Percentiles rank a stretch among this genome's conserved stretches.
Conservation (phyloP, 1,140 invertebrate species). For the Pseudomyrmex dendroicus region DNA sequence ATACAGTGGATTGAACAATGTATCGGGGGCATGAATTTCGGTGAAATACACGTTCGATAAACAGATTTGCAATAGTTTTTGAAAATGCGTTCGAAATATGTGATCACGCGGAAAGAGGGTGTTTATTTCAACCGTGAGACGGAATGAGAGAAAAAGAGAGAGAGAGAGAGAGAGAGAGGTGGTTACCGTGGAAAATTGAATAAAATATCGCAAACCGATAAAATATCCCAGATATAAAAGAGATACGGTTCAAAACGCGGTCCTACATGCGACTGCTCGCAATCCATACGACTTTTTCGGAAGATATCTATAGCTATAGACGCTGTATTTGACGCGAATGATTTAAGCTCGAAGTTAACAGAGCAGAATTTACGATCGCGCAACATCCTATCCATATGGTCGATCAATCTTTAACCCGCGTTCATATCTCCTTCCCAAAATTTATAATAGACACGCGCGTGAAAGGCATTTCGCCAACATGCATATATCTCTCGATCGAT, state of each 20-base stretch:
- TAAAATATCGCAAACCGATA: slow-evolving; percentile 49
- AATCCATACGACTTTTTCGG: slow-evolving; percentile 45
- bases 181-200: slow-evolving; percentile 24
- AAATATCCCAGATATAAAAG: slow-evolving; percentile 41
- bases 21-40: background rate
- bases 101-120: background rate
- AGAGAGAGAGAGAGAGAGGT: background rate
- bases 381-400: slow-evolving; percentile 59
- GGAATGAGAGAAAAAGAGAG: too few species aligned
- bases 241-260: background rate
- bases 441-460: slow-evolving; percentile 41
- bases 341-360: slow-evolving; percentile 58
- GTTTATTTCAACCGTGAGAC: slow-evolving; percentile 14
- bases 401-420: slow-evolving; percentile 53
- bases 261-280: slow-evolving; percentile 43
- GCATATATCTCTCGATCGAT: slow-evolving; percentile 28
- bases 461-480: background rate
- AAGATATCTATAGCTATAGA: background rate
- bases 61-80: background rate
- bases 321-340: slow-evolving; percentile 57
- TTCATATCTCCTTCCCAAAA: slow-evolving; percentile 39
- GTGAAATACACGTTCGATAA: background rate
- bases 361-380: slow-evolving; percentile 59
- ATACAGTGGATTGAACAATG: background rate
- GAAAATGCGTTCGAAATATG: background rate